A percentile compares a stretch with the other conserved stretches of the same genome.
Evolutionary conservation across 2,797 vertebrate species (phyloP).

Genomic region (Poecile montanus): DNA sequence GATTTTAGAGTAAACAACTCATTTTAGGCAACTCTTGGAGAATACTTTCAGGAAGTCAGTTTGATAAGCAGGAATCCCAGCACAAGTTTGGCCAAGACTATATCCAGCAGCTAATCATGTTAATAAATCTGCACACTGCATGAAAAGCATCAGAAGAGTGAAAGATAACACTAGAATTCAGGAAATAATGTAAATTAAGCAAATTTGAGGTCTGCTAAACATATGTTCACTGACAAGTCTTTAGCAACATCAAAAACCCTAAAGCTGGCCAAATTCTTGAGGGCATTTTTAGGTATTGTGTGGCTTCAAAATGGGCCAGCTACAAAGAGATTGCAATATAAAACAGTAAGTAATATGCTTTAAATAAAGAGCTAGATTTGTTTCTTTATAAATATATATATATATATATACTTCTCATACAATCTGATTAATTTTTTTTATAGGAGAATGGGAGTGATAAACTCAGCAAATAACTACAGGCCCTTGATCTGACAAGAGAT

Average conservation of each 20-base stretch:
- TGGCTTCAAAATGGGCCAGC: not conserved
- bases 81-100: not conserved
- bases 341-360: not conserved
- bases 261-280: not conserved
- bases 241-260: not conserved
- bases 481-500: too few relatives aligned
- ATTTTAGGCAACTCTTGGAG: not conserved
- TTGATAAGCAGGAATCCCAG: not conserved
- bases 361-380: too few relatives aligned
- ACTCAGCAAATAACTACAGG: too few relatives aligned
- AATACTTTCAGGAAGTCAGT: not conserved
- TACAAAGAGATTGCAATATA: fast-evolving
- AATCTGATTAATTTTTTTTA: too few relatives aligned
- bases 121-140: not conserved
- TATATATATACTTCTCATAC: too few relatives aligned
- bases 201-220: not conserved
- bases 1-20: not conserved
- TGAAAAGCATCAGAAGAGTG: not conserved
- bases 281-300: not conserved
- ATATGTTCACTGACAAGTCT: not conserved
- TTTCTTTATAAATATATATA: too few relatives aligned
- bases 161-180: not conserved
- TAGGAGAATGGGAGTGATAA: too few relatives aligned
- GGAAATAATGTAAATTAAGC: not conserved
- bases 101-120: not conserved